Evolutionary conservation across 1,140 invertebrate genomes (phyloP), one percentile per base, ranked within the genome.

Genomic region (Tribolium madens): DNA sequence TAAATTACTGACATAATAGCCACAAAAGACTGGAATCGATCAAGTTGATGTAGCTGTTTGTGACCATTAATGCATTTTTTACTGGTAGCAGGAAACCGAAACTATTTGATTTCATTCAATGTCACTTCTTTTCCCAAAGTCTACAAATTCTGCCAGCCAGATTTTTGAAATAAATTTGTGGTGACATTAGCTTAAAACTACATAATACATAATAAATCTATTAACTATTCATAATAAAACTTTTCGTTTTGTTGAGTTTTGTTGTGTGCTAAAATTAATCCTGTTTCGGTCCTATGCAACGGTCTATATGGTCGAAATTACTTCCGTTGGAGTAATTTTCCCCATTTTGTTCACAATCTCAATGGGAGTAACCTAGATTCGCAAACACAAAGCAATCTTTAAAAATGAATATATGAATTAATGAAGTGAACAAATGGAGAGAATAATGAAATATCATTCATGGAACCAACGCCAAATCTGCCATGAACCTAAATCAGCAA

Each of bases 371-470:
- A 42, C 36, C 36, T 7, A 42, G 36, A 42, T 42, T 42, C 36
- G 36, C 36, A 42, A 42, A 42, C 36, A 57, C 52, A 57, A 57
- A 57, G 52, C 15, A 57, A 57, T 57, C 52, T 26, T 18, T 33
- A 64, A 64, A 64, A 64, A 64, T 64, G 26, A 64, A 64, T 60
- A 60, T 26, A 21, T 60, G 53, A 26, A 60, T 21, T 26, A 21
- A 60, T 17, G 9, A 53, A 53, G 50, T 53, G 36, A 2, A 10
- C 7, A 42, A 42, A 10, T 14, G 50, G 3, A 52, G 50, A 52
- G 50, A 52, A 52, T 60, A 26, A 60, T n/a, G 26, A n/a, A 64
- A 64, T 64, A 31, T 64, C 57, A 64, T 64, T 64, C 57, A 64
- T n/a, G n/a, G 21, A n/a, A 26, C 6, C 18, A 17, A 26, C 53